Evolutionary conservation across 2,797 vertebrate species (phyloP).

Genomic region (Eremophila alpestris): DNA sequence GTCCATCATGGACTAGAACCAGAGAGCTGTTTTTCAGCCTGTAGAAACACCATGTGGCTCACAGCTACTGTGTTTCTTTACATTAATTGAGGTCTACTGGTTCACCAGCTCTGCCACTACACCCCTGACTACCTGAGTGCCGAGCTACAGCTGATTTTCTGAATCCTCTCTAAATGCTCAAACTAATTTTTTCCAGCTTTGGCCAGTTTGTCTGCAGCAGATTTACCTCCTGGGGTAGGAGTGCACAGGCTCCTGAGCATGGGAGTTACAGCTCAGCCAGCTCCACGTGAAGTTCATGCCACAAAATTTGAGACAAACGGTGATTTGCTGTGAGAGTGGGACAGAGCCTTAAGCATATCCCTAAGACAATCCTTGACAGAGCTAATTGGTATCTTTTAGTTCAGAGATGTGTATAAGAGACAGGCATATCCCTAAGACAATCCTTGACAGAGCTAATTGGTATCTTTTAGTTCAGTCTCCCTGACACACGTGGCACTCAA

Average conservation of each 20-base stretch:
- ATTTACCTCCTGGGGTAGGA: background rate
- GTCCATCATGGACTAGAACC: background rate
- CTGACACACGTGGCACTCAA: rapidly evolving
- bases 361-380: background rate
- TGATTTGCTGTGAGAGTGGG: background rate
- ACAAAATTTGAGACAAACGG: rapidly evolving
- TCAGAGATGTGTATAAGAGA: no score
- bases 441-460: background rate
- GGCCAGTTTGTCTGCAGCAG: background rate
- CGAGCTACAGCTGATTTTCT: background rate
- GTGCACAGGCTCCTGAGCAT: background rate
- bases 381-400: background rate
- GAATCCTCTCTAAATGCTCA: background rate
- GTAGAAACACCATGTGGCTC: rapidly evolving
- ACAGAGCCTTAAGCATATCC: background rate
- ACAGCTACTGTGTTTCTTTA: background rate
- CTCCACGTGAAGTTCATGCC: background rate
- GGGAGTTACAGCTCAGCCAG: background rate
- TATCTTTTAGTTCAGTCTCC: background rate
- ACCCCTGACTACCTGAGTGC: rapidly evolving
- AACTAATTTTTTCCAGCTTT: background rate
- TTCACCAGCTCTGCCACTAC: background rate
- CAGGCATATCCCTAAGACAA: background rate
- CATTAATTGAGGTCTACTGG: no score
- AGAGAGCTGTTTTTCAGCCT: background rate